Conservation (phyloP, 2,888 invertebrate genomes). For the Mesorhabditis belari region DNA sequence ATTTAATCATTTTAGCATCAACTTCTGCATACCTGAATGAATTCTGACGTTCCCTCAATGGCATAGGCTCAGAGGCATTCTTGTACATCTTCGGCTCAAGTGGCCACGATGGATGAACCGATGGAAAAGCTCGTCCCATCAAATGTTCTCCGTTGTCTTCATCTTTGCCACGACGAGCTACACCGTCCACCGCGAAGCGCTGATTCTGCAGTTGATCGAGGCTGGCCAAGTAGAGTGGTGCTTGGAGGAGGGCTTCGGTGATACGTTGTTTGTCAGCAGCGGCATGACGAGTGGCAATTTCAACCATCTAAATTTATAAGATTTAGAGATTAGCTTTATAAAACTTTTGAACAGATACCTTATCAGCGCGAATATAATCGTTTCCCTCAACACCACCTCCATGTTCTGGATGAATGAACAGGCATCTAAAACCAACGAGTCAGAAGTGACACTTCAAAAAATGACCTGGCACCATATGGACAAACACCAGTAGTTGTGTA, state of each 20-base stretch:
- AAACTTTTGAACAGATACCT: conserved; percentile 14
- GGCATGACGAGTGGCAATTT: conserved; percentile 30
- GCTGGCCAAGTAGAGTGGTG: neutral
- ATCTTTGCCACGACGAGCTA: neutral
- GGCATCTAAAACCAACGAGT: too few relatives aligned
- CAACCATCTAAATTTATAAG: neutral
- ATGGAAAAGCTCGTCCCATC: too few relatives aligned
- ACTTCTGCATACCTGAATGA: too few relatives aligned
- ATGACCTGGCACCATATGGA: conserved; percentile 46
- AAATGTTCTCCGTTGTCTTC: too few relatives aligned
- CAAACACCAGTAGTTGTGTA: conserved; percentile 51
- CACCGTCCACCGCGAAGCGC: neutral
- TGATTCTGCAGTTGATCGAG: neutral
- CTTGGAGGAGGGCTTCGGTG: too few relatives aligned
- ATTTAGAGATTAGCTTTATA: too few relatives aligned
- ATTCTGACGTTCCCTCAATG: too few relatives aligned
- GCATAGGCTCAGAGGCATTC: too few relatives aligned
- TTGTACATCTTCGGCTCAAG: conserved; percentile 18
- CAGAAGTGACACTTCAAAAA: too few relatives aligned
- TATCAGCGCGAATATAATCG: conserved; percentile 36
- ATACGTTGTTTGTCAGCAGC: conserved; percentile 27
- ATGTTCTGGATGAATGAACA: conserved; percentile 48
- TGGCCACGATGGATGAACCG: conserved; percentile 36
- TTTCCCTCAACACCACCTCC: conserved; percentile 21
- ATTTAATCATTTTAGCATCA: too few relatives aligned